Conservation (phyloP, 1,140 invertebrate genomes). For the Leptopilina boulardi region DNA sequence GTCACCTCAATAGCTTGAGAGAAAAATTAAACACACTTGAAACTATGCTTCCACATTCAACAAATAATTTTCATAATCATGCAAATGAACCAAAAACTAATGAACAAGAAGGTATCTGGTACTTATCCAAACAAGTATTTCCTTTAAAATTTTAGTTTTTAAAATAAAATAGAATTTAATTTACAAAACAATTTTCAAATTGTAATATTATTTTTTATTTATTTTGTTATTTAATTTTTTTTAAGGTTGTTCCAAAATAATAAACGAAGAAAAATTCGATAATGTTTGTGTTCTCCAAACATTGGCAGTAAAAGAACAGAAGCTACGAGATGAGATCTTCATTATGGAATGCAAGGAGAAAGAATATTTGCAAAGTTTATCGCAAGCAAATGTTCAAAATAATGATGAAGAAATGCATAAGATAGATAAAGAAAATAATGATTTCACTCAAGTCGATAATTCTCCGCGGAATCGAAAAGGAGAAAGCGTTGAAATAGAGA, state of each 20-base stretch:
- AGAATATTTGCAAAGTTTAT: conserved; percentile 31
- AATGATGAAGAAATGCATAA: conserved; percentile 16
- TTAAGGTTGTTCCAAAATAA: background rate
- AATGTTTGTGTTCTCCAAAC: background rate
- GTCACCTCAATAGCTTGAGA: conserved; percentile 5
- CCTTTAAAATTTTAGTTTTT: background rate
- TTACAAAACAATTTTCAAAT: background rate
- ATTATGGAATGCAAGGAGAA: conserved; percentile 43
- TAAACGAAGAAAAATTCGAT: background rate
- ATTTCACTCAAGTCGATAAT: conserved; percentile 6
- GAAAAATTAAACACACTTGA: conserved; percentile 36
- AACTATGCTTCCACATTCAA: conserved; percentile 31
- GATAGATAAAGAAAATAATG: background rate
- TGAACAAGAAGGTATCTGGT: conserved; percentile 5
- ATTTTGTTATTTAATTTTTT: background rate
- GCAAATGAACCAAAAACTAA: background rate
- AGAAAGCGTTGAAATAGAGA: conserved; percentile 24
- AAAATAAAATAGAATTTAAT: background rate
- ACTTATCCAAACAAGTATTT: conserved; percentile 15
- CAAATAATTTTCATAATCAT: background rate
- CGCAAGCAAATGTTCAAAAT: background rate
- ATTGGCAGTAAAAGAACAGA: conserved; percentile 38
- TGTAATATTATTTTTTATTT: too few relatives aligned
- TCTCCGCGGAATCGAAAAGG: conserved; percentile 1
- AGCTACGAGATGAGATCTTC: conserved; percentile 39